Conservation (phyloP, 2,888 invertebrate genomes). For the Zaprionus bogoriensis region DNA sequence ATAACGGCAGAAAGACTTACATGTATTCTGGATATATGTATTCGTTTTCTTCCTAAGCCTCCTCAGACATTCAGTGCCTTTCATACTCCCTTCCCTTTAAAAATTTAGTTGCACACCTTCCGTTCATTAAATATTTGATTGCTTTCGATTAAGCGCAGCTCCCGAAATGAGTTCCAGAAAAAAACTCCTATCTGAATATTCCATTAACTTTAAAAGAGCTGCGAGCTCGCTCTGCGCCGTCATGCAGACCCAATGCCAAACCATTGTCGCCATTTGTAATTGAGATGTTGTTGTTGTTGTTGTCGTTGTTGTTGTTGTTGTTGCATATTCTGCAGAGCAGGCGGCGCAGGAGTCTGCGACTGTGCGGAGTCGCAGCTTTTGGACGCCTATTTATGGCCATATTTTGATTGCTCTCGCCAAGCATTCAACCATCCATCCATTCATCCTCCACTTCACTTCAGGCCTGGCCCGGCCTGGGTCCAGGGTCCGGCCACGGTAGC, state of each 20-base stretch:
- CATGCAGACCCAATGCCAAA: conserved; percentile 25
- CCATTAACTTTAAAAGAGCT: conserved; percentile 37
- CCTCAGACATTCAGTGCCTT: no score
- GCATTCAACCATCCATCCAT: conserved; percentile 15
- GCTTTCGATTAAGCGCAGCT: conserved; percentile 25
- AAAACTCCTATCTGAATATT: conserved; percentile 26
- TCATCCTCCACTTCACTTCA: conserved; percentile 23
- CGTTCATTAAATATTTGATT: conserved; percentile 33
- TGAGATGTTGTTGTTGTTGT: conserved; percentile 55
- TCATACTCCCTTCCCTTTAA: not conserved
- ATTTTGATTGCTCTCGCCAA: conserved; percentile 65
- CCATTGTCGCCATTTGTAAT: conserved; percentile 69
- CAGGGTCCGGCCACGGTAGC: conserved; percentile 35
- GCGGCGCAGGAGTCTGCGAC: not conserved
- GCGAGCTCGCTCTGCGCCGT: conserved; percentile 5
- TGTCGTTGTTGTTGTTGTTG: conserved; percentile 2
- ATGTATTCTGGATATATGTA: not conserved
- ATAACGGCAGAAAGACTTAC: no score
- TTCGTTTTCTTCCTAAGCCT: no score
- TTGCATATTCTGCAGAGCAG: conserved; percentile 12
- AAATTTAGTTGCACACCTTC: not conserved
- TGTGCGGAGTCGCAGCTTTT: conserved; percentile 16
- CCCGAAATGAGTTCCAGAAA: conserved; percentile 26
- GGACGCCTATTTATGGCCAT: conserved; percentile 65
- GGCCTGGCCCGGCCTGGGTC: conserved; percentile 6